Base-by-base conservation (phyloP, 2,888 invertebrate genomes). In the Aplocera efformata region DNA sequence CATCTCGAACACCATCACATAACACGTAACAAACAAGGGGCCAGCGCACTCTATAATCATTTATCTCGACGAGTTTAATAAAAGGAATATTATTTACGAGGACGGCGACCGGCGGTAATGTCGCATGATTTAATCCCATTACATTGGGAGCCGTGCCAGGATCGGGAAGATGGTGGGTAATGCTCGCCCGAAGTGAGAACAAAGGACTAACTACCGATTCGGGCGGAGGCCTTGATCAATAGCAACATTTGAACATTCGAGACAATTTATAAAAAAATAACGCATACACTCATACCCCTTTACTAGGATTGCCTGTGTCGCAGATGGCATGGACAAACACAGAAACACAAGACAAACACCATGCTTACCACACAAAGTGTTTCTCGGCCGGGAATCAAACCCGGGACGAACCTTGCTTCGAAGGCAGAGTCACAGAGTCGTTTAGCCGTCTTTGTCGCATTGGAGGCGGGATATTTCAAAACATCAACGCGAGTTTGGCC, bases 11-110 rank as follows among this genome's bases (percentile, higher is more conserved):
- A 60, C 53, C 56, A 56, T 33, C 40, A 45, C 51, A 58, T 45
- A 53, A 56, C 55, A 64, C 60, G 63, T 50, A 58, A 67, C 74
- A 72, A 72, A 72, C 76, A 77, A 72, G 78, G 73, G 77, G 77
- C 67, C 75, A 69, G 67, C 54, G 47, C 56, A 80, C 78, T 86
- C 82, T 82, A 86, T 88, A 83, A 85, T 83, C 85, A 86, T 88
- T 88, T 88, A 88, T 88, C 85, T 85, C 81, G 63, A 63, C 63
- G 72, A 79, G 83, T 88, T 86, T 88, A 85, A 88, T 88, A 88
- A 88, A 88, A 86, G 86, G 79, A 75, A 82, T 79, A 82, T 88
- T 86, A 86, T 88, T 85, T 82, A 86, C 79, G 73, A 79, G 73
- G 72, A 78, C 70, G 74, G 70, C 58, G 60, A 55, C 60, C 40